phyloP scores from a whole-genome alignment of 2,797 vertebrate species.

The Urophycis tenuis region DNA sequence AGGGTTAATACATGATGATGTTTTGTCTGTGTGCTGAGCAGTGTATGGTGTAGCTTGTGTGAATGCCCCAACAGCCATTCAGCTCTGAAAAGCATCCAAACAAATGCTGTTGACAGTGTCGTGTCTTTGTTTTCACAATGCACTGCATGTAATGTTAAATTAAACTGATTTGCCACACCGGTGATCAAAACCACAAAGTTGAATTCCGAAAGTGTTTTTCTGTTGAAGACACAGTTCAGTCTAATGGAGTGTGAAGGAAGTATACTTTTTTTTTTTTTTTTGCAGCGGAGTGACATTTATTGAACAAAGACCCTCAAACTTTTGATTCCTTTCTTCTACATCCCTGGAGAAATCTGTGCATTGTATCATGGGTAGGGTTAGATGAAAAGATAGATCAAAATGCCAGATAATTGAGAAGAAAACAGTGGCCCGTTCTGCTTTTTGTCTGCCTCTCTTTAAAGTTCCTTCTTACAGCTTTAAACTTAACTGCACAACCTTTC shows the following conservation, averaged over 20 bases:
- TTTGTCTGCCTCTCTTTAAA: neutral
- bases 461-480: neutral
- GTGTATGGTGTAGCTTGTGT: neutral
- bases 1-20: no score
- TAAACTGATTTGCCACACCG: neutral
- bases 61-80: neutral
- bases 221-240: neutral
- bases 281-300: slow-evolving; percentile 24
- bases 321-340: neutral
- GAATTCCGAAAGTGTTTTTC: neutral
- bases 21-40: no score
- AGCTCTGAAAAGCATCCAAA: slow-evolving; percentile 4
- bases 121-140: neutral
- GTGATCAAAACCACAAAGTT: neutral
- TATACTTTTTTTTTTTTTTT: neutral
- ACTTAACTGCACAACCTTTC: slow-evolving; percentile 12
- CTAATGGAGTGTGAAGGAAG: neutral
- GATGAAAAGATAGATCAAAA: slow-evolving; percentile 21
- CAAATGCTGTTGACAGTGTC: neutral
- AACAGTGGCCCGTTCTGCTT: neutral
- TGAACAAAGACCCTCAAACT: slow-evolving; percentile 12
- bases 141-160: neutral
- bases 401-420: slow-evolving; percentile 13
- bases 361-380: slow-evolving; percentile 2
- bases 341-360: neutral